A percentile compares a stretch with the other conserved stretches of the same genome.
Evolutionary conservation across 2,797 vertebrate species (phyloP).

Genomic region (Aselliscus stoliczkanus): DNA sequence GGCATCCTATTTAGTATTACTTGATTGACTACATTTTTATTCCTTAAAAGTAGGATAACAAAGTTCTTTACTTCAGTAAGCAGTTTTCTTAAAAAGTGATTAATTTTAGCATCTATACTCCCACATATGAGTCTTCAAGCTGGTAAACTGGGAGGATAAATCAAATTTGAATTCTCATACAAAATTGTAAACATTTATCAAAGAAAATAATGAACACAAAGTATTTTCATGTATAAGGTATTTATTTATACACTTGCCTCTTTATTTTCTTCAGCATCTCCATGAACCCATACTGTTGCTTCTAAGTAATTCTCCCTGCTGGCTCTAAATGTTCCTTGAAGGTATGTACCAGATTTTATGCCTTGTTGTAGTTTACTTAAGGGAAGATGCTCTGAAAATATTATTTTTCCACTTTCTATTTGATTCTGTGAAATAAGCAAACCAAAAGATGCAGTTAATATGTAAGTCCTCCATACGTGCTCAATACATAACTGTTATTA

Average conservation of each 20-base stretch:
- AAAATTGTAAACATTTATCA: conserved; percentile 4
- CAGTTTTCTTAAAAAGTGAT: not conserved
- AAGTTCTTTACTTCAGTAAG: not conserved
- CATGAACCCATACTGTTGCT: conserved; percentile 93
- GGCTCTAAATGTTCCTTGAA: conserved; percentile 95
- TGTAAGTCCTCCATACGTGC: not conserved
- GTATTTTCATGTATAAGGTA: not conserved
- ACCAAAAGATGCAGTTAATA: not conserved
- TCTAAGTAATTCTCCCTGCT: conserved; percentile 98
- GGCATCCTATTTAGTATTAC: not conserved
- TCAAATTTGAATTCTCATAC: conserved; percentile 23
- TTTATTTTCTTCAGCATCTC: conserved; percentile 88
- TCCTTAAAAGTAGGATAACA: not conserved
- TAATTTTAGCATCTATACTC: not conserved
- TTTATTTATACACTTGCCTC: conserved; percentile 84
- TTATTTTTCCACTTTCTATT: conserved; percentile 87
- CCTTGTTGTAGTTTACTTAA: conserved; percentile 94
- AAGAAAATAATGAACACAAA: not conserved
- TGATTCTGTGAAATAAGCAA: conserved; percentile 85
- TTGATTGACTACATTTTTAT: not conserved
- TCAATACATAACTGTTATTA: not conserved
- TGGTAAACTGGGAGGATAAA: not conserved
- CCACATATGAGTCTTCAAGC: not conserved
- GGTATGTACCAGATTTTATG: conserved; percentile 90
- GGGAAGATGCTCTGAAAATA: conserved; percentile 95